phyloP scores from a whole-genome alignment of 2,888 invertebrate species.

The Ennomos quercinarius region DNA sequence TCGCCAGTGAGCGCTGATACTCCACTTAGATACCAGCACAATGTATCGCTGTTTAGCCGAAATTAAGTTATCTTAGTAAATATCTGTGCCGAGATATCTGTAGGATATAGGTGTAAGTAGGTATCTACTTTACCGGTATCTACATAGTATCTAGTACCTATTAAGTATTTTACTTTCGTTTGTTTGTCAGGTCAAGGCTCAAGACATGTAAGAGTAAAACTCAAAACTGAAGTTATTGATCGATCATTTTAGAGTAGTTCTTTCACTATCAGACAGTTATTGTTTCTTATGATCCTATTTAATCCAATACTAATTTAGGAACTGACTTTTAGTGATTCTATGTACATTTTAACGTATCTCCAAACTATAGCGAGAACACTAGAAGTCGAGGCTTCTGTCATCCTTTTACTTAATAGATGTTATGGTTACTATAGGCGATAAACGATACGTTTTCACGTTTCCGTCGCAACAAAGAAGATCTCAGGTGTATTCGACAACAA shows the following conservation, averaged over 20 bases:
- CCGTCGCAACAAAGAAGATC: constrained; percentile 26
- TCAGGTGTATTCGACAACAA: constrained; percentile 50
- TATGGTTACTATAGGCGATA: neutral
- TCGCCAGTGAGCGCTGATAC: constrained; percentile 38
- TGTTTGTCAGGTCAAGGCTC: constrained; percentile 16
- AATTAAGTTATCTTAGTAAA: constrained; percentile 26
- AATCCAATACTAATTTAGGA: too few species aligned
- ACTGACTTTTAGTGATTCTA: too few species aligned
- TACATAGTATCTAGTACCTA: too few species aligned
- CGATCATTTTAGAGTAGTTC: constrained; percentile 13
- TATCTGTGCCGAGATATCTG: constrained; percentile 13
- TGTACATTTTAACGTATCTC: too few species aligned
- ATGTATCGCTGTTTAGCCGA: constrained; percentile 36
- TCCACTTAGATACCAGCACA: constrained; percentile 43
- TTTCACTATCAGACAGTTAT: constrained; percentile 13
- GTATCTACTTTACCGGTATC: too few species aligned
- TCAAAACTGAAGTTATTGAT: constrained; percentile 8
- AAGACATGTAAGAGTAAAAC: too few species aligned
- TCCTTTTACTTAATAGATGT: too few species aligned
- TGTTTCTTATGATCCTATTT: too few species aligned
- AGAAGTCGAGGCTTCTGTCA: too few species aligned
- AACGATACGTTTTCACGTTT: constrained; percentile 16
- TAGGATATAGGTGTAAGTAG: too few species aligned
- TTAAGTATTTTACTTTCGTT: constrained; percentile 24
- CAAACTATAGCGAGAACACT: too few species aligned